phyloP scores from a whole-genome alignment of 2,113 vertebrate species.

The Rhabdomys dilectus region DNA sequence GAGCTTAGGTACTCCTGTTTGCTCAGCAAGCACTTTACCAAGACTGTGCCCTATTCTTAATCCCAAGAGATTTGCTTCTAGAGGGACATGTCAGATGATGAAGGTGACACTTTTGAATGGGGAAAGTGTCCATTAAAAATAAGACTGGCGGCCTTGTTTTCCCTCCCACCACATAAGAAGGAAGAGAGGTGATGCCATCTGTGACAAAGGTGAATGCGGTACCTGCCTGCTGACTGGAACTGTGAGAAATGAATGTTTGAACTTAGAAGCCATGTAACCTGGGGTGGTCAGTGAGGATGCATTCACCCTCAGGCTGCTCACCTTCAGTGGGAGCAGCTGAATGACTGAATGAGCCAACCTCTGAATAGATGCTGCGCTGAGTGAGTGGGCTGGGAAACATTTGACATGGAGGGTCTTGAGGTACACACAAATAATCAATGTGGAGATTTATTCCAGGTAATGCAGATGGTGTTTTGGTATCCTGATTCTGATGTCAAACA shows the following conservation, averaged over 20 bases:
- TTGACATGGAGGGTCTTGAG: neutral
- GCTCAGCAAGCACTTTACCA: neutral
- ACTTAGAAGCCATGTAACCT: neutral
- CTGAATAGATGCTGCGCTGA: fast-evolving
- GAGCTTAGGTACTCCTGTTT: neutral
- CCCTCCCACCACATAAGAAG: too few relatives aligned
- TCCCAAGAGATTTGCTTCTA: neutral
- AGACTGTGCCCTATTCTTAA: neutral
- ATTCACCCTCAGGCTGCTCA: fast-evolving
- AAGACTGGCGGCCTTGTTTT: too few relatives aligned
- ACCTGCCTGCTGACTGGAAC: neutral
- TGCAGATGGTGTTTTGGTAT: neutral
- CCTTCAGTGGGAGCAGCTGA: neutral
- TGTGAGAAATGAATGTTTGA: neutral
- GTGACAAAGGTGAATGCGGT: neutral
- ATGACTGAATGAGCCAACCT: too few relatives aligned
- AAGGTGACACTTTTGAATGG: neutral
- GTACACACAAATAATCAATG: fast-evolving
- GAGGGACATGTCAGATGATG: neutral
- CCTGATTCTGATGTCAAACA: neutral
- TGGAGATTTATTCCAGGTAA: neutral
- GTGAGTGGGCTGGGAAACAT: neutral
- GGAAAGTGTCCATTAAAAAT: neutral
- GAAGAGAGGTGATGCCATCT: too few relatives aligned
- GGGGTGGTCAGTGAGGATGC: fast-evolving